These are phyloP conservation scores for Polyergus mexicanus DNA, from an alignment of 1,140 invertebrate species.

Conservation along the genomic window DNA sequence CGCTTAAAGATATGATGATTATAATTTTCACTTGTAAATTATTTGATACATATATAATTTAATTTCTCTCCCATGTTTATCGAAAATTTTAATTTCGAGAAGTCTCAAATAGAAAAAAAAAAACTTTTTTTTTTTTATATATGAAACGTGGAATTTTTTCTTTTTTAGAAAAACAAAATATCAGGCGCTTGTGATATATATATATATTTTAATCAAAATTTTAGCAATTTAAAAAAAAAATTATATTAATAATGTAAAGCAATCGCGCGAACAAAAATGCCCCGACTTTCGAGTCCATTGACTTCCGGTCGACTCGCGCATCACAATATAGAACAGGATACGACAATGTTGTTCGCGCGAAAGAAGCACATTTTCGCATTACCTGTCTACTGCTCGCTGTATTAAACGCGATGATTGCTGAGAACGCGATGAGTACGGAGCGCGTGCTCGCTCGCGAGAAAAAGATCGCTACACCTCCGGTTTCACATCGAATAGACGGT, in stretches of 20 bases:
- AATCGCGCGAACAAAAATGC: background rate
- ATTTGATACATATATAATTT: background rate
- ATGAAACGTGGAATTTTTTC: background rate
- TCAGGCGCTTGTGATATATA: background rate
- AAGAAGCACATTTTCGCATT: conserved; percentile 48
- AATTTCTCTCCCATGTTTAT: background rate
- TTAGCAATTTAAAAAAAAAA: too few species aligned
- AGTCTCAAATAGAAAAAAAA: background rate
- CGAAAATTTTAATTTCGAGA: background rate
- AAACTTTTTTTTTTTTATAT: background rate
- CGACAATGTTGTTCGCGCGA: conserved; percentile 24
- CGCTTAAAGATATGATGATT: conserved; percentile 22
- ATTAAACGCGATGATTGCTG: conserved; percentile 60
- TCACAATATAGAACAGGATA: background rate
- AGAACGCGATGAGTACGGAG: conserved; percentile 32
- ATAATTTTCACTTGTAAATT: background rate
- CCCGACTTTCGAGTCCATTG: background rate
- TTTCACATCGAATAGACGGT: conserved; percentile 25
- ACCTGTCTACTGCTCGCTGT: conserved; percentile 8
- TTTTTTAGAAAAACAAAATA: background rate
- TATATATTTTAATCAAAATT: too few species aligned
- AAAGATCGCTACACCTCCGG: conserved; percentile 34
- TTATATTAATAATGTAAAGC: background rate
- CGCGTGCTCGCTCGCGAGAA: conserved; percentile 42
- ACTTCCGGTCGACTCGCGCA: conserved; percentile 12